These are phyloP conservation scores for Gadopsis bispinosus DNA, from an alignment of 2,797 vertebrate genomes.

Conservation along the genomic window DNA sequence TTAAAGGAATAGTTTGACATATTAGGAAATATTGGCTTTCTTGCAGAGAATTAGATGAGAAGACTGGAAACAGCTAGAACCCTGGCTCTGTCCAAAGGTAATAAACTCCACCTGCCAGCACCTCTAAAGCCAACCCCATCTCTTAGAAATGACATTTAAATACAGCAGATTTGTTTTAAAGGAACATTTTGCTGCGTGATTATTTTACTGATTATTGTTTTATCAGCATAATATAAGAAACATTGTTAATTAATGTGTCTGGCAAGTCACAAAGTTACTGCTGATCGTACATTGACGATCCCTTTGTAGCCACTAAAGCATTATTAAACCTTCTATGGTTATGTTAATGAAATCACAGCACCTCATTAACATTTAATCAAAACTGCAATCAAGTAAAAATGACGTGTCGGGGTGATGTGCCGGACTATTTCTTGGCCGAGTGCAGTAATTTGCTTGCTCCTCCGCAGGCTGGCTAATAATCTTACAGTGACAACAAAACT, in stretches of 20 bases:
- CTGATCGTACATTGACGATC: not conserved
- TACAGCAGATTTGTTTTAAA: not conserved
- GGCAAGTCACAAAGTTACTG: not conserved
- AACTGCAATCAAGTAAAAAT: slow-evolving; percentile 12
- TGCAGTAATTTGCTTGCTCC: slow-evolving; percentile 4
- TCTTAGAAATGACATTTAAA: not conserved
- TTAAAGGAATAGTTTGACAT: slow-evolving; percentile 57
- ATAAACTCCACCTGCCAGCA: not conserved
- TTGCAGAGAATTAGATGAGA: slow-evolving; percentile 2
- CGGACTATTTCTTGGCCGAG: not conserved
- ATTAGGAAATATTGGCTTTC: not conserved
- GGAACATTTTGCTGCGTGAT: not conserved
- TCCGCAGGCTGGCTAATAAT: not conserved
- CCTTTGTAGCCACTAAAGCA: slow-evolving; percentile 1
- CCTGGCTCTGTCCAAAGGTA: not conserved
- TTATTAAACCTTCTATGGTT: not conserved
- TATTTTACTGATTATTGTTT: not conserved
- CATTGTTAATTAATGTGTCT: not conserved
- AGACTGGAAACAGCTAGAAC: not conserved
- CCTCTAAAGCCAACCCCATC: not conserved
- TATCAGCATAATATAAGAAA: not conserved
- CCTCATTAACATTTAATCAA: not conserved
- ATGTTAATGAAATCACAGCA: not conserved
- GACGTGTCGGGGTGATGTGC: not conserved
- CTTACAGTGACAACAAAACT: not conserved